Base-by-base conservation (phyloP, 2,888 invertebrate species). In the Catocala fraxini region DNA sequence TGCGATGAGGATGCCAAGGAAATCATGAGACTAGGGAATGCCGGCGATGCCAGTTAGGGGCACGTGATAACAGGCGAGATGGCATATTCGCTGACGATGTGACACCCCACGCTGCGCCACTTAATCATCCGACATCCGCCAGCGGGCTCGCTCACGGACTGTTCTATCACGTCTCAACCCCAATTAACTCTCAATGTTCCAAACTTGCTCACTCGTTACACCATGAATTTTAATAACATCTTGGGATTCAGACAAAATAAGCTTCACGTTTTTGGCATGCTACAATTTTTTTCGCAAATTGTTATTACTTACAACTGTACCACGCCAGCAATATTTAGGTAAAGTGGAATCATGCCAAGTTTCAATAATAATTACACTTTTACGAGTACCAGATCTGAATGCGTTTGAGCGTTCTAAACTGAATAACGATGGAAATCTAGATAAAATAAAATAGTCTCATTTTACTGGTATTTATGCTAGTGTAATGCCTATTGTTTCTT, bases 271-370 rank as follows among this genome's bases (percentile, higher is more conserved):
- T 82, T 83, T 86, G 85, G 84, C 83, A 81, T 75, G 65, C 73
- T 67, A 65, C 72, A 66, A 71, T 77, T 77, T 34, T 51, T 76
- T 73, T 71, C 56, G 66, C 64, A 76, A 80, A 80, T 81, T 84
- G 80, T 85, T 88, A 81, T 85, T 84, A 83, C 79, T 75, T 74
- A 77, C 75, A 75, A 78, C 75, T 80, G 77, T 80, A 81, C 79
- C 78, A 79, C 82, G 80, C 76, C 77, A 76, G 77, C 80, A 79
- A 81, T 83, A 83, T 86, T 87, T 85, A 84, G 82, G 82, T 81
- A 75, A 77, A 79, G 82, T 89, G 89, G 88, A 89, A 79, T 79
- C 72, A 77, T 86, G 89, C 90, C 88, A 89, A 89, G 70, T 82
- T 81, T 84, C 79, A 83, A 83, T 85, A 84, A 82, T 79, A 82